Evolutionary conservation across 1,140 invertebrate species (phyloP), one percentile per base, ranked within the genome.

Genomic region (Lepidurus couesii): DNA sequence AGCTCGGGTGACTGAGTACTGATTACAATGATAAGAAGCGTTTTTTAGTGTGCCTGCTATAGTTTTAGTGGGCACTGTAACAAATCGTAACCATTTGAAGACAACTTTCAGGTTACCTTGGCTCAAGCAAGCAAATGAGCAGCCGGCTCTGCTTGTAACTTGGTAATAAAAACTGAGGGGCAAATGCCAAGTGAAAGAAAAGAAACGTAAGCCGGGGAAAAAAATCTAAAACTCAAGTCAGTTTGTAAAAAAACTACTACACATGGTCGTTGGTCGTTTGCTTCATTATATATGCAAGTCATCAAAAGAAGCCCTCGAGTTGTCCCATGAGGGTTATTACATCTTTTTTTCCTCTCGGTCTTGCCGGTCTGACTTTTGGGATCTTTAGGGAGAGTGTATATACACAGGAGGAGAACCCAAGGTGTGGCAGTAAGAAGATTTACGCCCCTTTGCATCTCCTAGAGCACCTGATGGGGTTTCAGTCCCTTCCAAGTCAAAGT

Each of bases 221-320:
- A 34, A 34, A 34, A 34, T 34, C 1, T 34, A 34, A 34, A 34
- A 34, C 1, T 16, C 53, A 16, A 21, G n/a, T 53, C 47, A 24
- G 24, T 24, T 34, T 34, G 34, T 34, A 4, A 34, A 34, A 34
- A 34, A 34, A 34, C n/a, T n/a, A 34, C 2, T 34, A 34, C 34
- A 34, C 34, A 34, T 34, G 53, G 21, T 13, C 53, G 4, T 65
- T 65, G 21, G 53, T 11, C 8, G 53, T 65, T 65, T 65, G 53
- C 53, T 65, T 65, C 13, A 65, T 65, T 65, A 65, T n/a, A 65
- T 65, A 65, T 65, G 53, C 53, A 65, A 65, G 53, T 65, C 53
- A 65, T 65, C 53, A 65, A 65, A 65, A 65, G 21, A 16, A 21
- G 53, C 53, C 53, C 53, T 16, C 16, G 13, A 65, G 53, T 65